A percentile compares a stretch with the other conserved stretches of the same genome.
Evolutionary conservation across 2,888 invertebrate genomes (phyloP).

Genomic region (Cheilosia vulpina): DNA sequence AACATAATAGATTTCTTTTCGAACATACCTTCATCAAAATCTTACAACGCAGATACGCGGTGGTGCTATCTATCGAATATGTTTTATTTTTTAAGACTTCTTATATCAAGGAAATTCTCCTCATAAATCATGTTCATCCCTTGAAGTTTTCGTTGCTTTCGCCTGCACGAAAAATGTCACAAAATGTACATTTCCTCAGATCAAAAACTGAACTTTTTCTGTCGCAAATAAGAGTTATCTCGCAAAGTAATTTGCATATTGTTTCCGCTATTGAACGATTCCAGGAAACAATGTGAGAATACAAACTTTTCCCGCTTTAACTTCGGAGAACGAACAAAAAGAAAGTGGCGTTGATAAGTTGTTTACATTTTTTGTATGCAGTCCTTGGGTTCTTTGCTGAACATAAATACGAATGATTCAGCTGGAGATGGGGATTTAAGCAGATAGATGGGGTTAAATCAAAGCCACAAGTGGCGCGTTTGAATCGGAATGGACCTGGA

Average conservation of each 20-base stretch:
- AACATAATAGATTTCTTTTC: too few species aligned
- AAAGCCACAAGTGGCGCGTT: too few species aligned
- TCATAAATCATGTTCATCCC: conserved; percentile 3
- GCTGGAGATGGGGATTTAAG: too few species aligned
- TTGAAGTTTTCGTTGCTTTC: conserved; percentile 9
- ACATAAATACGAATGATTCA: too few species aligned
- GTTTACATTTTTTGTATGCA: neutral
- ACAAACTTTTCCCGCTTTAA: conserved; percentile 23
- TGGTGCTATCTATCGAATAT: neutral
- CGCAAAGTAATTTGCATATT: conserved; percentile 50
- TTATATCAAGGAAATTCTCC: conserved; percentile 1
- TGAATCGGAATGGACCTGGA: too few species aligned
- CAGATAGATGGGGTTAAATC: too few species aligned
- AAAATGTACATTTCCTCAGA: conserved; percentile 2
- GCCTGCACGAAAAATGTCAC: conserved; percentile 24
- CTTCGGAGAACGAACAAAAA: neutral
- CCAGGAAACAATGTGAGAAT: conserved; percentile 43
- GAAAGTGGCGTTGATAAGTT: neutral
- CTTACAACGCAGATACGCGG: too few species aligned
- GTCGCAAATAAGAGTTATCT: conserved; percentile 45
- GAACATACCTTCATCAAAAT: too few species aligned
- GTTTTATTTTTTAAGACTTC: neutral
- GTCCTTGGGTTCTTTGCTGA: neutral
- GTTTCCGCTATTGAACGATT: conserved; percentile 50
- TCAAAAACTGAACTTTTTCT: conserved; percentile 26